Base-by-base conservation (phyloP, 1,140 invertebrate genomes). In the Drosophila pseudoobscura region DNA sequence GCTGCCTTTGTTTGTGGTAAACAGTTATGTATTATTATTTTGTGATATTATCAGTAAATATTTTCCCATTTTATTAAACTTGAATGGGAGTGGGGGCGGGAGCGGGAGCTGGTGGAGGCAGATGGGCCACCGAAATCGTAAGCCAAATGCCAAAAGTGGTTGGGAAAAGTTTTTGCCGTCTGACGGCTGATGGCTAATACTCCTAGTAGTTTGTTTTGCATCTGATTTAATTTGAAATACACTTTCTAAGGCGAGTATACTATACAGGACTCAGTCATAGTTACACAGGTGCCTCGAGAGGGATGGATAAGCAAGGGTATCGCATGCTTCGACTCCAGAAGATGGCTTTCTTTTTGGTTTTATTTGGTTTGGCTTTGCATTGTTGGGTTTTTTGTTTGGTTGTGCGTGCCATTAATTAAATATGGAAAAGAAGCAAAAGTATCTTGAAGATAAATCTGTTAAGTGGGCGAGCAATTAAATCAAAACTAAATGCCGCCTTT, bases 401-500 rank as follows among this genome's bases (percentile, higher is more conserved):
- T 50, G 57, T 51, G 45, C 59, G 61, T 66, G 68, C 60, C 72
- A 78, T 85, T 85, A 82, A 75, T 62, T 68, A 71, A 58, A 73
- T 78, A 56, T 59, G 51, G 31, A 50, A 49, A 53, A 43, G 53
- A 72, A 54, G 45, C 20, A 44, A 63, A 65, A 46, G 64, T 65
- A 77, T 87, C 75, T 82, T 53, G 39, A 62, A 85, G 82, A 85
- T 82, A 82, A 73, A 85, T 88, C 82, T 85, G 64, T 75, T 87
- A 87, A 88, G 74, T 82, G 66, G 78, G 53, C 35, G 35, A 71
- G 66, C 74, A 85, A 82, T 85, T 88, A 85, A 85, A 87, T 85
- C 78, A 82, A 85, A 85, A 85, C 83, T 82, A 78, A 85, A 82
- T 78, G 78, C 75, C 52, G 69, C 65, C 75, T 77, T 82, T 87